A percentile compares a stretch with the other conserved stretches of the same genome.
Evolutionary conservation across 2,797 vertebrate genomes (phyloP).

Genomic region (Eidolon dupreanum): DNA sequence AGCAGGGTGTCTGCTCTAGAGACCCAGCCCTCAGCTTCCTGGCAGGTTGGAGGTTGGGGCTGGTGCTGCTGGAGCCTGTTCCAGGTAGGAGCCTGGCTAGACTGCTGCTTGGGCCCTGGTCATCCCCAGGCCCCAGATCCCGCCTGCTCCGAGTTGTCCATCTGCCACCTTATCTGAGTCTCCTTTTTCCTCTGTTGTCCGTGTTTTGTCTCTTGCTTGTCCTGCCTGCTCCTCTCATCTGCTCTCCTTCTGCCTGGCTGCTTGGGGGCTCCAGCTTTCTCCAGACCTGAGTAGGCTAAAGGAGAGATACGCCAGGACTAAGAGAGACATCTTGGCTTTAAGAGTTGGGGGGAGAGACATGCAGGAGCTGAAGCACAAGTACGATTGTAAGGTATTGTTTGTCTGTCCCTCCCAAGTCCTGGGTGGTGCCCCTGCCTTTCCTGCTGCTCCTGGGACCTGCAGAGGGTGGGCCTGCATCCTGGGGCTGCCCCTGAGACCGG

Average conservation of each 20-base stretch:
- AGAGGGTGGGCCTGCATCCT: neutral
- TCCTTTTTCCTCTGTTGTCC: slow-evolving; percentile 80
- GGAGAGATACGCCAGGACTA: slow-evolving; percentile 94
- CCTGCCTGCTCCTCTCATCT: slow-evolving; percentile 72
- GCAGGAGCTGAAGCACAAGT: slow-evolving; percentile 92
- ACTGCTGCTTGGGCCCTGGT: neutral
- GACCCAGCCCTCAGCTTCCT: neutral
- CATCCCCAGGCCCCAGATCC: neutral
- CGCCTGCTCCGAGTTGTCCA: neutral
- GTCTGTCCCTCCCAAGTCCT: neutral
- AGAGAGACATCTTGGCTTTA: slow-evolving; percentile 92
- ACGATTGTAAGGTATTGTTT: slow-evolving; percentile 92
- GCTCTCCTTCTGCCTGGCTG: slow-evolving; percentile 78
- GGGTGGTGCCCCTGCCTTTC: neutral
- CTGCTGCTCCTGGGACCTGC: neutral
- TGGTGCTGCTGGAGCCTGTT: neutral
- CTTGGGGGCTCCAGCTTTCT: slow-evolving; percentile 90
- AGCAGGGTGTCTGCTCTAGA: neutral
- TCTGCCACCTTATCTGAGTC: slow-evolving; percentile 80
- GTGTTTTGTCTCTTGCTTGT: slow-evolving; percentile 69
- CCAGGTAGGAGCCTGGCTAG: neutral
- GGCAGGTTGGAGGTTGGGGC: neutral
- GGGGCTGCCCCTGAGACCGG: neutral
- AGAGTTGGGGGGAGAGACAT: slow-evolving; percentile 93
- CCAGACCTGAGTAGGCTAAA: slow-evolving; percentile 93